A percentile compares a stretch with the other conserved stretches of the same genome.
phyloP scores from a whole-genome alignment of 2,797 vertebrate species.

The Hirundo rustica region DNA sequence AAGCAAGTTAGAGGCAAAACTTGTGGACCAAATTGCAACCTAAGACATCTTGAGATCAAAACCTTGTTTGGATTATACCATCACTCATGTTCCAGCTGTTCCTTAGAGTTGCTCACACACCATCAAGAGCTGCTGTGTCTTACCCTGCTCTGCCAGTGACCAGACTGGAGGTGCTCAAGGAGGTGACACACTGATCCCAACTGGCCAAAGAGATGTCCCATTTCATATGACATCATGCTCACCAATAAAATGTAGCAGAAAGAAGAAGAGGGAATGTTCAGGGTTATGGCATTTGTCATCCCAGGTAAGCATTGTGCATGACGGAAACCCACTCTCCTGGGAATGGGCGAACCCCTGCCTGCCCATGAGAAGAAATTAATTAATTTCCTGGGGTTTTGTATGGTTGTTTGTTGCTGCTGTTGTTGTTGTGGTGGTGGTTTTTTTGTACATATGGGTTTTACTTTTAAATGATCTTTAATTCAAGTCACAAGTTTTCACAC shows the following conservation, averaged over 20 bases:
- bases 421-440: no score
- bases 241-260: neutral
- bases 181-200: neutral
- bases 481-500: neutral
- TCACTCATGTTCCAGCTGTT: accelerated
- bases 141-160: neutral
- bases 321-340: neutral
- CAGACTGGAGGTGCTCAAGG: neutral
- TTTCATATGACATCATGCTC: no score
- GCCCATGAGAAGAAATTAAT: accelerated
- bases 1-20: neutral
- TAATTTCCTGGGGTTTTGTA: neutral
- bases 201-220: neutral
- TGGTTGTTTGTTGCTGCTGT: no score
- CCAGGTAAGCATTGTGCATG: accelerated
- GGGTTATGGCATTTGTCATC: neutral
- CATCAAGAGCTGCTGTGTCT: neutral
- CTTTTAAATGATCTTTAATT: neutral
- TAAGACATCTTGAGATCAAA: neutral
- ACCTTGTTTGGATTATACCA: neutral
- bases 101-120: neutral
- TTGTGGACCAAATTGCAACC: neutral
- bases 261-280: neutral
- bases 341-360: neutral
- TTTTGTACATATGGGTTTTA: neutral